Percentiles rank a stretch among this genome's conserved stretches.
Conservation (phyloP, 1,140 invertebrate genomes). For the Rhopalosiphum maidis region DNA sequence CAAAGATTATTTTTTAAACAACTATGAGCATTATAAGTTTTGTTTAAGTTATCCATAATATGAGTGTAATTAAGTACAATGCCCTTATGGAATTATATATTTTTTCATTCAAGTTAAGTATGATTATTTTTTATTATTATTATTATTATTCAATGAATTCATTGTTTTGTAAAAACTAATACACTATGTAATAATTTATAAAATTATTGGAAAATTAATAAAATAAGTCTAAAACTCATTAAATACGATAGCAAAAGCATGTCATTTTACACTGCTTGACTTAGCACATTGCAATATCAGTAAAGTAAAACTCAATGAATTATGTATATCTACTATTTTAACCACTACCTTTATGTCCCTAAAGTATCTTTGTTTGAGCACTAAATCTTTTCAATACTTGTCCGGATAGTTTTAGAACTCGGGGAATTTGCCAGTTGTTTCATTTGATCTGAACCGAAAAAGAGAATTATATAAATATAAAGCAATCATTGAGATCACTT, state of each 20-base stretch:
- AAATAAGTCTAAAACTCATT: not conserved
- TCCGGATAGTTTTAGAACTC: not conserved
- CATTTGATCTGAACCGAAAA: not conserved
- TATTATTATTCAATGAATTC: no score
- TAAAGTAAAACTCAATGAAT: not conserved
- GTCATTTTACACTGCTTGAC: not conserved
- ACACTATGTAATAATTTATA: not conserved
- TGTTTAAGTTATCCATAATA: not conserved
- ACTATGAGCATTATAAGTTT: not conserved
- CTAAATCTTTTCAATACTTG: not conserved
- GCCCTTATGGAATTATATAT: no score
- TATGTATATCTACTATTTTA: not conserved
- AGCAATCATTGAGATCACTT: not conserved
- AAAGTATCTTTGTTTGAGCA: not conserved
- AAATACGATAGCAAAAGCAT: not conserved
- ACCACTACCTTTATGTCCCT: not conserved
- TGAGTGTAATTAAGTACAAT: no score
- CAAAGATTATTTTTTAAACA: not conserved
- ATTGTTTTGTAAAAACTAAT: not conserved
- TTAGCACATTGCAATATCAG: not conserved
- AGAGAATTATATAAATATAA: not conserved
- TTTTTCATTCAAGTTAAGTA: no score
- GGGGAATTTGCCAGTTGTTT: not conserved
- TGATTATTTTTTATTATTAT: no score
- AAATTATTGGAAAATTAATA: not conserved